phyloP scores from a whole-genome alignment of 92 coral and sea anemone genomes.

The Parazoanthus swiftii region DNA sequence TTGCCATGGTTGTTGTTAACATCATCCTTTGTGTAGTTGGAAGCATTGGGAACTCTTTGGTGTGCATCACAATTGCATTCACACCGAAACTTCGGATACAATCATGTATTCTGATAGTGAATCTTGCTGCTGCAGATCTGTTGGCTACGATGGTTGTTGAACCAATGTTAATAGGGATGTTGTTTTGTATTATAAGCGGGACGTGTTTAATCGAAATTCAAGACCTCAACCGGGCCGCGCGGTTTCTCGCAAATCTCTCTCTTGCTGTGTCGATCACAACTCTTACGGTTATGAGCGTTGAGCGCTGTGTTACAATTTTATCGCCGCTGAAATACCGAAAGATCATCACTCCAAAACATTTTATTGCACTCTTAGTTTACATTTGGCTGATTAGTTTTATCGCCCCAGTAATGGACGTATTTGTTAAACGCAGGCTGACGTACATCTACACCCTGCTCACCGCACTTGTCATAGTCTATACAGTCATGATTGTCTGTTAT shows the following conservation, averaged over 20 bases:
- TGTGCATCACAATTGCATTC: slow-evolving; percentile 8
- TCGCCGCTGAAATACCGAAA: slow-evolving; percentile 28
- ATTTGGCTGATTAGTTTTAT: background rate
- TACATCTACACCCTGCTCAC: background rate
- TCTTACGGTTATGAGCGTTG: slow-evolving; percentile 10
- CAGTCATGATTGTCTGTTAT: slow-evolving; percentile 10
- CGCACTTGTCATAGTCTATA: background rate
- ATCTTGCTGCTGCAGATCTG: slow-evolving; percentile 10
- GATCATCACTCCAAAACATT: background rate
- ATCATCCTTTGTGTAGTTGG: background rate
- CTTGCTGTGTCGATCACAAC: background rate
- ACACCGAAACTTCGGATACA: slow-evolving; percentile 2
- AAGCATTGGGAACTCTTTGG: slow-evolving; percentile 13
- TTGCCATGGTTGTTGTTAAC: background rate
- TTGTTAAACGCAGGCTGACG: background rate
- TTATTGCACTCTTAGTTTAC: background rate
- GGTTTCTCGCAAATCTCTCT: slow-evolving; percentile 14
- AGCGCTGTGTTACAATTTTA: slow-evolving; percentile 19
- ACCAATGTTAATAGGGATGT: background rate
- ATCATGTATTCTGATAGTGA: slow-evolving; percentile 9
- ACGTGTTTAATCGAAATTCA: background rate
- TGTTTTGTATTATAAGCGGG: background rate
- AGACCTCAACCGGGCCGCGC: background rate
- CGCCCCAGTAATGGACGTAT: background rate
- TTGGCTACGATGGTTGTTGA: slow-evolving; percentile 5